phyloP scores from a whole-genome alignment of 2,113 vertebrate species.

The Pelodiscus sinensis region DNA sequence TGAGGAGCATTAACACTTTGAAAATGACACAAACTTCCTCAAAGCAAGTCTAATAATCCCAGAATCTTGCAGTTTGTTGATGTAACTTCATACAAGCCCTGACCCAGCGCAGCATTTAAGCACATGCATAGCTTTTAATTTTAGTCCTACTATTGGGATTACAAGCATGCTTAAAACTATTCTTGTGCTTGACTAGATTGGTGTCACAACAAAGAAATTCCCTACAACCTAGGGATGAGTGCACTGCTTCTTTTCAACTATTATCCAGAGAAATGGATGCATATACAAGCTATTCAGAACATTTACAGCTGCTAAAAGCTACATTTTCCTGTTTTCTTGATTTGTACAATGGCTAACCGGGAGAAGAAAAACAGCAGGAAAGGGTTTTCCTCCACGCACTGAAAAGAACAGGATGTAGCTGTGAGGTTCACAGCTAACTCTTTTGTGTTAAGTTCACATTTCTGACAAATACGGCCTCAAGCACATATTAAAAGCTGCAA shows the following conservation, averaged over 20 bases:
- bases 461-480: background rate
- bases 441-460: conserved; percentile 56
- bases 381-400: conserved; percentile 62
- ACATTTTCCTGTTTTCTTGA: conserved; percentile 61
- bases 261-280: conserved; percentile 51
- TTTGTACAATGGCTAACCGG: conserved; percentile 65
- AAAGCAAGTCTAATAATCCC: background rate
- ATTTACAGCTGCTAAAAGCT: conserved; percentile 42
- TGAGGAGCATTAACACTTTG: fast-evolving
- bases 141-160: background rate
- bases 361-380: conserved; percentile 69
- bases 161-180: background rate
- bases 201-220: background rate
- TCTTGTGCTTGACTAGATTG: background rate
- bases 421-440: conserved; percentile 6
- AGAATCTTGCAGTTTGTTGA: fast-evolving
- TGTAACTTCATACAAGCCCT: background rate
- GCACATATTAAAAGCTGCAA: background rate
- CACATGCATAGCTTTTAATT: background rate
- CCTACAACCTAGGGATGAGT: background rate
- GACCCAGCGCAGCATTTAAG: fast-evolving
- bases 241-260: background rate
- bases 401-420: conserved; percentile 57
- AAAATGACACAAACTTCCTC: background rate
- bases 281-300: background rate